Percentiles rank a stretch among this genome's conserved stretches.
These are phyloP conservation scores for Ochropleura plecta DNA, from an alignment of 2,888 invertebrate species.

Conservation along the genomic window DNA sequence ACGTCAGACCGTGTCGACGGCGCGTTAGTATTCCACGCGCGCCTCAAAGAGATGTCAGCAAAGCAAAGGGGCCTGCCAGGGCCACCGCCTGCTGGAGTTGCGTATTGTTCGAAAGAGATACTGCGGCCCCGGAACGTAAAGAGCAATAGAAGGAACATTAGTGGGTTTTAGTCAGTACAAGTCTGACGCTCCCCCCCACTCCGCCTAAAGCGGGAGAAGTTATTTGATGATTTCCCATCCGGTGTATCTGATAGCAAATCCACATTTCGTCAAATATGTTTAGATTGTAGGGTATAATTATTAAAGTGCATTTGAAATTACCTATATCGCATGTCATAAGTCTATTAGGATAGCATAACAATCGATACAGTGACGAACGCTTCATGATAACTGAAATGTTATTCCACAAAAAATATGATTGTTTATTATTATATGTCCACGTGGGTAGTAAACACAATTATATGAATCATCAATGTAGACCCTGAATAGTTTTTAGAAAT, in stretches of 20 bases:
- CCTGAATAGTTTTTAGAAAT: not conserved
- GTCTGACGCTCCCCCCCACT: no score
- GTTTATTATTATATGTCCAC: conserved; percentile 9
- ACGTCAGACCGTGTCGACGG: no score
- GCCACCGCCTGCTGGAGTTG: no score
- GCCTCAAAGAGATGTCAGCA: no score
- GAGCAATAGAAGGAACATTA: no score
- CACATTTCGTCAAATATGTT: not conserved
- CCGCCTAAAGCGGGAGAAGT: no score
- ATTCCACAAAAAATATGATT: not conserved
- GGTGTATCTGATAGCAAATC: not conserved
- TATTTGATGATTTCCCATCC: no score
- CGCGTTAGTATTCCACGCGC: no score
- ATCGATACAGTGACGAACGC: conserved; percentile 32
- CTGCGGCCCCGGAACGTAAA: no score
- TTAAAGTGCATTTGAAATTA: conserved; percentile 10
- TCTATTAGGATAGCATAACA: not conserved
- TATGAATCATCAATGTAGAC: not conserved
- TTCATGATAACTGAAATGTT: conserved; percentile 13
- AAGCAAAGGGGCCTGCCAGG: no score
- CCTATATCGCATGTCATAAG: conserved; percentile 20
- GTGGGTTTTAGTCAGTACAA: no score
- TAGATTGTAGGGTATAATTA: not conserved
- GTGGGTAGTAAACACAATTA: not conserved
- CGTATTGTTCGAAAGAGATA: no score